Conservation (phyloP, 2,797 vertebrate genomes). For the Notoglanidium macrostoma region DNA sequence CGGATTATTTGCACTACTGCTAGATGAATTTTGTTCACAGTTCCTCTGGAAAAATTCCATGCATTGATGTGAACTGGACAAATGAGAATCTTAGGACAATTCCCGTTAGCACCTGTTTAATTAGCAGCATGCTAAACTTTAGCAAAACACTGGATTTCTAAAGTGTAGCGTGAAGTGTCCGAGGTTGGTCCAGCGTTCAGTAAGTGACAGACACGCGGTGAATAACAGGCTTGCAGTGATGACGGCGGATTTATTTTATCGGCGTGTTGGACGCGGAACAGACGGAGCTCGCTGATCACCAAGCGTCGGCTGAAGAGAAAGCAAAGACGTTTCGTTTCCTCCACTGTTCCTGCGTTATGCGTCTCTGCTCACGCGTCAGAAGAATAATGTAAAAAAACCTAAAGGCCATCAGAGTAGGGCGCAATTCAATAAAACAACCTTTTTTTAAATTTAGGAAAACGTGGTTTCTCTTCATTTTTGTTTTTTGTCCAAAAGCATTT, state of each 20-base stretch:
- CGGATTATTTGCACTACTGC: not conserved
- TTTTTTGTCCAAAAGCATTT: not conserved
- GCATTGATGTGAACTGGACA: not conserved
- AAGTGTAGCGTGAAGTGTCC: not conserved
- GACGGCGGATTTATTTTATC: not conserved
- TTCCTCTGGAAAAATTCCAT: not conserved
- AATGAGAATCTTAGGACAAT: not conserved
- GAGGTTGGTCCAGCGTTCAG: not conserved
- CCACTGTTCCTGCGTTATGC: not conserved
- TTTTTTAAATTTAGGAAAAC: not conserved
- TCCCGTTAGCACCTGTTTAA: not conserved
- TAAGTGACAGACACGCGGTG: not conserved
- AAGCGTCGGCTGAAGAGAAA: not conserved
- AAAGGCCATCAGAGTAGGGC: not conserved
- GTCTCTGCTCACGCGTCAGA: not conserved
- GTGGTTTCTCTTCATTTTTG: not conserved
- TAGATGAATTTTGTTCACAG: not conserved
- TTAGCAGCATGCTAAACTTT: not conserved
- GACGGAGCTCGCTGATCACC: not conserved
- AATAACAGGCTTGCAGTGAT: not conserved
- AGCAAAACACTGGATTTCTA: too few species aligned
- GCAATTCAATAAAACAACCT: not conserved
- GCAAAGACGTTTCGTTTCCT: not conserved
- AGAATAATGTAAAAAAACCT: not conserved
- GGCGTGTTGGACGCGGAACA: not conserved